Base-by-base conservation (phyloP, 2,797 vertebrate species). In the Eupleurogrammus muticus region DNA sequence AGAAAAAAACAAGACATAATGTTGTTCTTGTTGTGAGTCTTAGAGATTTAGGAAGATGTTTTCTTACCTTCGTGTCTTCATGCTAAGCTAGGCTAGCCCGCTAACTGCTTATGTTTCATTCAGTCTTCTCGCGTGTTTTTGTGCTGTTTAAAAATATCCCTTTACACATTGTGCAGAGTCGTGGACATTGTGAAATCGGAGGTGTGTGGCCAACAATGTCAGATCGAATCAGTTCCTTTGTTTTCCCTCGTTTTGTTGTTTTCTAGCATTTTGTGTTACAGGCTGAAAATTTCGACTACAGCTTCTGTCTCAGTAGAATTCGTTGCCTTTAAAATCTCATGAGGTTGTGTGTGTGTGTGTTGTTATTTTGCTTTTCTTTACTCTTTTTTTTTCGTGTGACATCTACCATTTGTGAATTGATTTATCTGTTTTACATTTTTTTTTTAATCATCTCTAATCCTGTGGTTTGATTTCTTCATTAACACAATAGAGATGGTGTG, bases 191-290 rank as follows among this genome's bases (percentile, higher is more conserved):
- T 73, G 73, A 64, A 75, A 81, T 73, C 17, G 66, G 70, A 85
- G 78, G 75, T 77, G 78, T 81, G 58, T 38, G 5, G 56, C 54
- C 77, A 73, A 49, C 60, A 5, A 32, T 42, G 82, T 81, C 80
- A 38, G 13, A 42, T 50, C 20, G 47, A 82, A 82, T 84, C 77
- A 73, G 5, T 42, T 10, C 2, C 73, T 28, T n/a, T n/a, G n/a
- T n/a, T n/a, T n/a, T n/a, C n/a, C n/a, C n/a, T n/a, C n/a, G n/a
- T n/a, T 16, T 40, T 44, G 34, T 44, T 62, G 5, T 53, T 23
- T 40, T 47, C 16, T 40, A 5, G 14, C 3, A 55, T 40, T n/a
- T 51, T 40, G 56, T 63, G 36, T 68, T 47, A 40, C 36, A 36
- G 58, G 17, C n/a, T 47, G 4, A 34, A 34, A 12, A 46, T 56